A percentile compares a stretch with the other conserved stretches of the same genome.
These are phyloP conservation scores for Charina bottae DNA, from an alignment of 2,113 vertebrate genomes.

Conservation along the genomic window DNA sequence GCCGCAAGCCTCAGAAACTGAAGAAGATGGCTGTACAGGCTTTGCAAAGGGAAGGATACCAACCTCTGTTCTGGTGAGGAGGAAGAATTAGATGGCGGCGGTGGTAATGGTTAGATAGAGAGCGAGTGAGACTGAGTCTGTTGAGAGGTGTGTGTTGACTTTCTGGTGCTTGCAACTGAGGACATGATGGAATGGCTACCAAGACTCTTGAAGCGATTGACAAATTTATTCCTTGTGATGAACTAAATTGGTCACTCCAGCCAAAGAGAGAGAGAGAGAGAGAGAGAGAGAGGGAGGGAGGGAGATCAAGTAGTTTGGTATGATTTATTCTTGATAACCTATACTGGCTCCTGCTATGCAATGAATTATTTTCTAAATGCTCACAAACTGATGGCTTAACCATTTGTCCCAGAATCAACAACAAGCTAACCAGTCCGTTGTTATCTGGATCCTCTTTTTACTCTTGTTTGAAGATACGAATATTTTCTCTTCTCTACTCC, in stretches of 20 bases:
- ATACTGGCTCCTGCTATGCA: neutral
- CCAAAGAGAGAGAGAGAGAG: too few species aligned
- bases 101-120: too few species aligned
- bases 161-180: too few species aligned
- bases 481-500: neutral
- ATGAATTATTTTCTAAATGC: neutral
- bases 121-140: too few species aligned
- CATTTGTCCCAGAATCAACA: neutral
- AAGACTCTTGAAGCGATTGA: too few species aligned
- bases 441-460: neutral
- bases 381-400: neutral
- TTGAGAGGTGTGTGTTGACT: too few species aligned
- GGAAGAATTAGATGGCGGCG: neutral
- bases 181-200: too few species aligned
- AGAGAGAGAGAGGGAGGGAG: neutral
- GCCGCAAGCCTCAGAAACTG: neutral
- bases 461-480: neutral
- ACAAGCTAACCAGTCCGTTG: neutral
- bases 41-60: neutral
- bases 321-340: too few species aligned
- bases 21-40: neutral
- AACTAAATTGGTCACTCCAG: too few species aligned
- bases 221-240: too few species aligned
- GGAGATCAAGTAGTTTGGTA: too few species aligned
- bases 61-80: neutral